Evolutionary conservation across 2,888 invertebrate genomes (phyloP).

Genomic region (Octonoba sinensis): DNA sequence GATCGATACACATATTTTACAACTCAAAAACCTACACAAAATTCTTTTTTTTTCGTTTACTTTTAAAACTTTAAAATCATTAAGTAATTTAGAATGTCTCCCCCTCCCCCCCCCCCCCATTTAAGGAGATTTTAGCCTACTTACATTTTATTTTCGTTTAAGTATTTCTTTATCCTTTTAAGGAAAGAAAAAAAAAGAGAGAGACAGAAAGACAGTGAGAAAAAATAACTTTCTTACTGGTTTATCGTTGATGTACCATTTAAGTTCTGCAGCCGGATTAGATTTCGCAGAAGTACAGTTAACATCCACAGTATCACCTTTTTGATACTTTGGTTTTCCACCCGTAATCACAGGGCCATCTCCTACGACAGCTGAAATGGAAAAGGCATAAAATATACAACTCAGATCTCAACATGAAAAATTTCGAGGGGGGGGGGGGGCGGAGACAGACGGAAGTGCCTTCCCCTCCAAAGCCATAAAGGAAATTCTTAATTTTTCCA

Average conservation of each 20-base stretch:
- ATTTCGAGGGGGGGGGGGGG: too few relatives aligned
- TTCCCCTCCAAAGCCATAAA: too few relatives aligned
- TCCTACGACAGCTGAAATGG: constrained; percentile 52
- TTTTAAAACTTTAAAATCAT: too few relatives aligned
- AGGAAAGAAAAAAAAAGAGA: neutral
- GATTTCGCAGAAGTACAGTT: constrained; percentile 70
- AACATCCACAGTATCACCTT: constrained; percentile 68
- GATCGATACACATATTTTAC: too few relatives aligned
- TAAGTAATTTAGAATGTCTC: too few relatives aligned
- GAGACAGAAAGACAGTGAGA: neutral
- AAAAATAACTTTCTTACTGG: constrained; percentile 21
- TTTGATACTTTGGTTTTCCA: constrained; percentile 65
- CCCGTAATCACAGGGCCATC: constrained; percentile 65
- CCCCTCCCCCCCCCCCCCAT: too few relatives aligned
- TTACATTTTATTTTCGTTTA: neutral
- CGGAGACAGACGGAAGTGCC: too few relatives aligned
- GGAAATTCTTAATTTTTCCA: too few relatives aligned
- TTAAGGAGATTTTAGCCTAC: neutral
- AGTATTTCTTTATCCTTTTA: neutral
- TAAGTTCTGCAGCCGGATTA: constrained; percentile 69
- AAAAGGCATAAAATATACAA: neutral
- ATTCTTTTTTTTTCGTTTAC: too few relatives aligned
- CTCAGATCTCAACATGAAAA: too few relatives aligned
- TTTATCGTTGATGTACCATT: constrained; percentile 69
- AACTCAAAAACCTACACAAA: too few relatives aligned